Evolutionary conservation across 1,140 invertebrate genomes (phyloP).

Genomic region (Drosophila ananassae): DNA sequence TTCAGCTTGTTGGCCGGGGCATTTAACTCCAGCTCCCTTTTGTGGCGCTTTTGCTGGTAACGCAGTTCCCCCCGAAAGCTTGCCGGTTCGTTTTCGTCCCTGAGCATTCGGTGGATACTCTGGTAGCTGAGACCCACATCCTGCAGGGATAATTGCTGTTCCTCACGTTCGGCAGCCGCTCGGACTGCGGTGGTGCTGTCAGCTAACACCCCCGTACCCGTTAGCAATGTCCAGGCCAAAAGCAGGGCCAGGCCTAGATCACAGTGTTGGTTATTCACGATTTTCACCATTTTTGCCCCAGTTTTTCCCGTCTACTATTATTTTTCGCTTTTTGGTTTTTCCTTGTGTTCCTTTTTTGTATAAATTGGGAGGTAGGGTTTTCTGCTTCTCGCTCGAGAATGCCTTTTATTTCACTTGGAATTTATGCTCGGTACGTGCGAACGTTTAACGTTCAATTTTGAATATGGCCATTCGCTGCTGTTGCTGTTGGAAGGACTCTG

Average conservation of each 20-base stretch:
- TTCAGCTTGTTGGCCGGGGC: constrained; percentile 37
- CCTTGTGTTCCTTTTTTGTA: not conserved
- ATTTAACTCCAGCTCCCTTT: constrained; percentile 43
- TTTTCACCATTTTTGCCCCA: constrained; percentile 52
- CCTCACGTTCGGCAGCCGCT: constrained; percentile 42
- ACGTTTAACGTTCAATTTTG: constrained; percentile 74
- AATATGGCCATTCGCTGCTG: constrained; percentile 54
- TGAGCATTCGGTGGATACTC: constrained; percentile 73
- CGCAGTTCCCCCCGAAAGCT: constrained; percentile 65
- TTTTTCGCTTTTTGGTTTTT: constrained; percentile 9
- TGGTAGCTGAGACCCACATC: constrained; percentile 55
- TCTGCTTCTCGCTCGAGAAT: constrained; percentile 12
- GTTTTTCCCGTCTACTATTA: constrained; percentile 9
- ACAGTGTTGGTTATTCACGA: constrained; percentile 42
- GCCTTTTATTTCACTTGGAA: constrained; percentile 75
- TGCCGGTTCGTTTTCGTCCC: constrained; percentile 72
- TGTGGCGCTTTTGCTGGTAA: constrained; percentile 61
- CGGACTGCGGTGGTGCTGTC: constrained; percentile 20
- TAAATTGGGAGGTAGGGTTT: constrained; percentile 18
- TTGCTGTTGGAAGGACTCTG: constrained; percentile 45
- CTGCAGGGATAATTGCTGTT: constrained; percentile 44
- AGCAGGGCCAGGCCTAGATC: constrained; percentile 45
- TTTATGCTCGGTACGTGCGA: constrained; percentile 76
- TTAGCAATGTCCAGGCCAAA: constrained; percentile 26
- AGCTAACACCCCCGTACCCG: constrained; percentile 15